Percentiles rank a stretch among this genome's conserved stretches.
Conservation (phyloP, 2,888 invertebrate genomes). For the Ennomos erosarius region DNA sequence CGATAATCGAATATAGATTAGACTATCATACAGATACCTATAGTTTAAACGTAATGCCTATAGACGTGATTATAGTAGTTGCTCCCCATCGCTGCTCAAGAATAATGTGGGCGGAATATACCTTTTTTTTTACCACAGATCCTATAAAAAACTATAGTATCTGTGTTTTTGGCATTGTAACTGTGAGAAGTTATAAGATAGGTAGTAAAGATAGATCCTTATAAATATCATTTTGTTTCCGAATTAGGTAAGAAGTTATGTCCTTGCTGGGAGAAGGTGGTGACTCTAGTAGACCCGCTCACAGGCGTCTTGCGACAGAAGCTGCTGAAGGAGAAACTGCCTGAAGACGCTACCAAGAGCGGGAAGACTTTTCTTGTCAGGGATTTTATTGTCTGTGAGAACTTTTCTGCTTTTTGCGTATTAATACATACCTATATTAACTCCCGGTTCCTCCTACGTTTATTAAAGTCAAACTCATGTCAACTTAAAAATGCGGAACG, state of each 20-base stretch:
- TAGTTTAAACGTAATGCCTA: too few relatives aligned
- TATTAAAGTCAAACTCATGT: too few relatives aligned
- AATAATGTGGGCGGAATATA: constrained; percentile 25
- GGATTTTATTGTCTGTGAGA: constrained; percentile 85
- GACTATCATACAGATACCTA: too few relatives aligned
- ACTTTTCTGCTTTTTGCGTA: neutral
- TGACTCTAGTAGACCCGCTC: constrained; percentile 52
- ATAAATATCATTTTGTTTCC: neutral
- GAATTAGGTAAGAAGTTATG: constrained; percentile 64
- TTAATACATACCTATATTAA: neutral
- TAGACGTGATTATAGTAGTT: too few relatives aligned
- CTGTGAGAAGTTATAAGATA: too few relatives aligned
- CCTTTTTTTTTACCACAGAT: too few relatives aligned
- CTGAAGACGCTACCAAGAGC: constrained; percentile 78
- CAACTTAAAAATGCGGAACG: too few relatives aligned
- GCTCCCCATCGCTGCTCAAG: neutral
- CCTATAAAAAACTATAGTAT: too few relatives aligned
- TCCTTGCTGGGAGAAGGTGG: constrained; percentile 70
- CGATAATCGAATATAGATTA: too few relatives aligned
- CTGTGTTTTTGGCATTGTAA: too few relatives aligned
- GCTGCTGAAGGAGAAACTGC: constrained; percentile 64
- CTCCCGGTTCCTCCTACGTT: too few relatives aligned
- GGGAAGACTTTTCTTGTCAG: constrained; percentile 79
- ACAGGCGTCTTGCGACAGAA: constrained; percentile 61
- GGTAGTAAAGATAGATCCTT: too few relatives aligned